phyloP scores from a whole-genome alignment of 2,113 vertebrate genomes.

The Bufo gargarizans region DNA sequence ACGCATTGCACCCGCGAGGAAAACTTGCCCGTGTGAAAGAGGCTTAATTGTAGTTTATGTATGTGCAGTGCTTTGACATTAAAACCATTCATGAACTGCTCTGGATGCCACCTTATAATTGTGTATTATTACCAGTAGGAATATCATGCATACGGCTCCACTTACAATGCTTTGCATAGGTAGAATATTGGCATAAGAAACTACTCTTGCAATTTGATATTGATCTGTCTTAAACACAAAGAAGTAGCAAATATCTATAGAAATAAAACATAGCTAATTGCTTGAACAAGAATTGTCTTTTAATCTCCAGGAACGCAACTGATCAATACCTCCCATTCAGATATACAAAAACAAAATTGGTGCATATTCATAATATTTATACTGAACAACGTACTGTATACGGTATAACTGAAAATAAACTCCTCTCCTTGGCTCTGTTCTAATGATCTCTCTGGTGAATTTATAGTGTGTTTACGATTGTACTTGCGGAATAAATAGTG shows the following conservation, averaged over 20 bases:
- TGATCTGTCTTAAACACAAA: conserved; percentile 25
- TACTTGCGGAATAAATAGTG: neutral
- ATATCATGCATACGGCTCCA: neutral
- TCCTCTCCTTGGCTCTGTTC: neutral
- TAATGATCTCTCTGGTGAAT: neutral
- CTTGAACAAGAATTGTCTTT: conserved; percentile 24
- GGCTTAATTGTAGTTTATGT: too few species aligned
- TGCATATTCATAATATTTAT: neutral
- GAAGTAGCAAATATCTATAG: neutral
- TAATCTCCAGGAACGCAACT: neutral
- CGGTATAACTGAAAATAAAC: neutral
- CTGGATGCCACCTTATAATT: neutral
- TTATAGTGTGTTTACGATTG: neutral
- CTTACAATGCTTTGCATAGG: neutral
- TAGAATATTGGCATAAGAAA: neutral
- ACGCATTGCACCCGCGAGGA: too few species aligned
- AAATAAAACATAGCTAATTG: conserved; percentile 26
- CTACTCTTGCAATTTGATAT: conserved; percentile 4
- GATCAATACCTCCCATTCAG: conserved; percentile 24
- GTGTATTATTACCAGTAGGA: neutral
- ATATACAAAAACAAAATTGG: conserved; percentile 5
- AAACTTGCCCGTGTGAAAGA: too few species aligned
- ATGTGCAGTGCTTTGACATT: neutral
- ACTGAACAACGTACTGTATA: neutral
- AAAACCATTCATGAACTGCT: neutral